These are phyloP conservation scores for Haliclona indistincta DNA, from an alignment of 37 sponge, comb jelly and placozoan species.

Conservation along the genomic window DNA sequence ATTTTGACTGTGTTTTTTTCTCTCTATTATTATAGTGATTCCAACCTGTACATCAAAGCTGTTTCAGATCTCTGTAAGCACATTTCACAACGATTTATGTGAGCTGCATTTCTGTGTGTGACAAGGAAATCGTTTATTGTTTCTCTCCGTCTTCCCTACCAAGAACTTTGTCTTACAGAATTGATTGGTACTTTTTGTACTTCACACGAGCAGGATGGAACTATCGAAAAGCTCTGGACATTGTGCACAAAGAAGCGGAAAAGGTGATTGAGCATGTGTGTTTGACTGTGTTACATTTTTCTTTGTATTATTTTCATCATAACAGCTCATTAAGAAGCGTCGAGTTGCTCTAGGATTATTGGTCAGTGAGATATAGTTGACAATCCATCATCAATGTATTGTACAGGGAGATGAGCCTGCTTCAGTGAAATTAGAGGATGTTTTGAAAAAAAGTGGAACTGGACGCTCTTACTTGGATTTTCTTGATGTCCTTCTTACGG, in stretches of 20 bases:
- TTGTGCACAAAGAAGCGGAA: not conserved
- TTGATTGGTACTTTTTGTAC: not conserved
- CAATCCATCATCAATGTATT: too few species aligned
- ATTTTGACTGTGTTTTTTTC: too few species aligned
- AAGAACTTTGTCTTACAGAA: too few species aligned
- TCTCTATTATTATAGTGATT: too few species aligned
- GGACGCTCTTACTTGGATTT: slow-evolving; percentile 55
- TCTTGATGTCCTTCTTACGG: slow-evolving; percentile 73
- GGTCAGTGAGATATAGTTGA: too few species aligned
- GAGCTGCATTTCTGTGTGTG: too few species aligned
- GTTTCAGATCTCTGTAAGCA: slow-evolving; percentile 47
- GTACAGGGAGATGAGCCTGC: too few species aligned
- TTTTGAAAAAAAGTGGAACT: too few species aligned
- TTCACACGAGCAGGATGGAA: not conserved
- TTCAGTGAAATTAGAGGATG: not conserved
- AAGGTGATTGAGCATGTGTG: not conserved
- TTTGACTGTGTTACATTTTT: not conserved
- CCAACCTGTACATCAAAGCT: slow-evolving; percentile 40
- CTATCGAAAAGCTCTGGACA: not conserved
- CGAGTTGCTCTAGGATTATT: too few species aligned
- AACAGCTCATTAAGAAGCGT: too few species aligned
- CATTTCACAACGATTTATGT: slow-evolving; percentile 8
- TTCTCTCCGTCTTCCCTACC: not conserved
- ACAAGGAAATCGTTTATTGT: too few species aligned
- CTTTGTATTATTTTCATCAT: too few species aligned